Conservation (phyloP, 2,113 vertebrate species). For the Mesoclemmys tuberculata region DNA sequence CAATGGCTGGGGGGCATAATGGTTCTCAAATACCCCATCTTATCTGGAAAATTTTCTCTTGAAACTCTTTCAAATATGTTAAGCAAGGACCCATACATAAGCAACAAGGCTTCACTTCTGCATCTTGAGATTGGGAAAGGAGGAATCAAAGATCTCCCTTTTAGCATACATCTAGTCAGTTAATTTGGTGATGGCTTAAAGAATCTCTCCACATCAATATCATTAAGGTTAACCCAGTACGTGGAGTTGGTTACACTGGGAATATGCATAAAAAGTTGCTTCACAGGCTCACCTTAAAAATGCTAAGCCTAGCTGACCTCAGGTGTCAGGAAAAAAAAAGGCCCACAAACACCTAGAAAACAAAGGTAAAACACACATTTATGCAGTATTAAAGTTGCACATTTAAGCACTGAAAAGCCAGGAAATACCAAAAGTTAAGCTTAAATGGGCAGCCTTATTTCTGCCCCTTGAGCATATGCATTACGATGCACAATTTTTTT, state of each 20-base stretch:
- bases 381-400: rapidly evolving
- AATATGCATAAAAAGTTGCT: neutral
- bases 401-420: neutral
- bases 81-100: rapidly evolving
- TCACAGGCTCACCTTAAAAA: neutral
- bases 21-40: neutral
- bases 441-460: too few relatives aligned
- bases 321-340: neutral
- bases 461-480: neutral
- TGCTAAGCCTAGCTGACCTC: neutral
- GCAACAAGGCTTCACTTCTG: neutral
- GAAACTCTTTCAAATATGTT: neutral
- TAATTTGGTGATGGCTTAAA: neutral
- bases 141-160: rapidly evolving
- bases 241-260: neutral
- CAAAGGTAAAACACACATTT: rapidly evolving
- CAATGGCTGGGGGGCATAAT: neutral
- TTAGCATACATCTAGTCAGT: neutral
- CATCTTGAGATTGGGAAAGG: rapidly evolving
- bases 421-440: neutral
- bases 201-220: neutral
- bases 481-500: rapidly evolving
- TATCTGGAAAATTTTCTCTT: neutral
- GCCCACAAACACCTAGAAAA: neutral
- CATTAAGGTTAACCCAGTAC: neutral